Conservation (phyloP, 2,113 vertebrate genomes). For the Oncorhynchus masou region DNA sequence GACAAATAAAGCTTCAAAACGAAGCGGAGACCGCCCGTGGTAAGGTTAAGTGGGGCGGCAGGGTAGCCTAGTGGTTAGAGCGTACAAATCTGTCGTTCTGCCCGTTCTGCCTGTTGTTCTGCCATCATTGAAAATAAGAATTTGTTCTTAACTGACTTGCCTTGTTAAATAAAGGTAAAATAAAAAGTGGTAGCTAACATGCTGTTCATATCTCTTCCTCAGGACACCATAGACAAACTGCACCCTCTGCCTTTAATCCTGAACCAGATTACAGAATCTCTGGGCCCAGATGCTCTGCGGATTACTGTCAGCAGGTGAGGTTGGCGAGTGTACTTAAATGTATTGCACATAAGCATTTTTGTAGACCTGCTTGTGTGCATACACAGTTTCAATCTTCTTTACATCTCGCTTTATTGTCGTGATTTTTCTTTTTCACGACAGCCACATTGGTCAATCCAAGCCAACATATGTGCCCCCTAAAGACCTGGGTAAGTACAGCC, state of each 20-base stretch:
- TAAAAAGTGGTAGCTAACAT: slow-evolving; percentile 12
- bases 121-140: too few species aligned
- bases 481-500: slow-evolving; percentile 80
- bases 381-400: too few species aligned
- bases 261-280: slow-evolving; percentile 79
- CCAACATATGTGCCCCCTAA: slow-evolving; percentile 80
- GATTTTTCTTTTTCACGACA: slow-evolving; percentile 48
- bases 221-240: slow-evolving; percentile 82
- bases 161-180: too few species aligned
- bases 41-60: too few species aligned
- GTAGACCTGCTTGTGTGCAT: neutral
- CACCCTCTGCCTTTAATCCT: slow-evolving; percentile 89
- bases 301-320: slow-evolving; percentile 63
- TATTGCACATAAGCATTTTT: neutral
- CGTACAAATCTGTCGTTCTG: too few species aligned
- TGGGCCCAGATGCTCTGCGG: slow-evolving; percentile 58
- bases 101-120: too few species aligned
- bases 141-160: too few species aligned
- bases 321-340: neutral
- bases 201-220: slow-evolving; percentile 18
- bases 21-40: too few species aligned
- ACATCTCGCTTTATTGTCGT: neutral
- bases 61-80: too few species aligned
- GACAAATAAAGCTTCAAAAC: too few species aligned
- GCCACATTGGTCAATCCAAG: slow-evolving; percentile 64